Base-by-base conservation (phyloP, 2,888 invertebrate species). In the Cinara cedri region DNA sequence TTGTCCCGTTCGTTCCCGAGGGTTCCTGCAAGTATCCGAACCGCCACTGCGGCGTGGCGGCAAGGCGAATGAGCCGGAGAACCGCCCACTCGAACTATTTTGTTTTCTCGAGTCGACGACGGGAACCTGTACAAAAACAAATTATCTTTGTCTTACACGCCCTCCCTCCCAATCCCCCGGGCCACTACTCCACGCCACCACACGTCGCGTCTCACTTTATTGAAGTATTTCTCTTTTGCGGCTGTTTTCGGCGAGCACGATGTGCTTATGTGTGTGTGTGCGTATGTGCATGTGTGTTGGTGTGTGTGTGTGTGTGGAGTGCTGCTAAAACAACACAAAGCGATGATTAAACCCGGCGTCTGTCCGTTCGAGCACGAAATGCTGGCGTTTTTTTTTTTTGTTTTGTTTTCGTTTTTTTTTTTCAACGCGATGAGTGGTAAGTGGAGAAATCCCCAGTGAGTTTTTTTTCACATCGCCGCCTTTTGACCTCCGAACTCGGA, bases 301-400 rank as follows among this genome's bases (percentile, higher is more conserved):
- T n/a, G n/a, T n/a, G n/a, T n/a, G n/a, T n/a, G n/a, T n/a, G 34
- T 34, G 42, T 14, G 63, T 34, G 21, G 21, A 55, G 42, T 21
- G 44, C 34, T 34, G 34, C 55, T 44, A 55, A 71, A 71, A 60
- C 72, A 63, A 74, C 42, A 51, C 51, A 54, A 34, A 21, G n/a
- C 42, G 62, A 65, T 54, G 26, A 46, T 65, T 76, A 66, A 76
- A 76, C 57, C 44, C 76, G 11, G n/a, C 65, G 66, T 55, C 66
- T 55, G 10, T 66, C 26, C 76, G 42, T 26, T 26, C 44, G 13
- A 57, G 57, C 26, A 60, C 55, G 55, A 76, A 76, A 76, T 14
- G 21, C 14, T 49, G 19, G 55, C 46, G 21, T 57, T 72, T 13
- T 46, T 13, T 46, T 13, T 10, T 10, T 21, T 60, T 60, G 3